Evolutionary conservation across 2,888 invertebrate species (phyloP), one percentile per base, ranked within the genome.

Genomic region (Epicampocera succincta): DNA sequence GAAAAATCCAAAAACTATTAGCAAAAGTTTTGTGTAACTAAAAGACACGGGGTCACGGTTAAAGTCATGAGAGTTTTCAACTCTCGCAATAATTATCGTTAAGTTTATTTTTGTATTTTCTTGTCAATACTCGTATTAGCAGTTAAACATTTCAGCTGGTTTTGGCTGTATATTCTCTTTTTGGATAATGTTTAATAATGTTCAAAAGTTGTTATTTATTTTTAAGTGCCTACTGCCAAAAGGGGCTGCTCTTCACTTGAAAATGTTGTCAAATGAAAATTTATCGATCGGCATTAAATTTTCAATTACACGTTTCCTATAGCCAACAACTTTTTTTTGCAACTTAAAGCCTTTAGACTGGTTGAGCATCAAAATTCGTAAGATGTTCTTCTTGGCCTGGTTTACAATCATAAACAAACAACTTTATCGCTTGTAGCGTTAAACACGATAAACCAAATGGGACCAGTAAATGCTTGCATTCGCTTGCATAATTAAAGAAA

Each of bases 1-100:
- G 9, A 40, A 54, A 42, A 54, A 54, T n/a, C 3, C 15, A 56
- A 54, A 54, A 74, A 56, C 63, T 65, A 63, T 73, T 46, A 65
- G 17, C 65, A 56, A 56, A 56, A 65, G 33, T 56, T 74, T 33
- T 63, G 46, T 74, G 17, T 56, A 38, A 40, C 44, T 44, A 60
- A 72, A 52, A 72, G 66, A 66, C 72, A 73, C 42, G 66, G 60
- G 78, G 78, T 78, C 72, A 73, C n/a, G 17, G n/a, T 52, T 65
- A 44, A 66, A 78, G 65, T 52, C 72, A 72, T 72, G 58, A 33
- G 66, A 76, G 65, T 63, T 69, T 68, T 77, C 48, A 48, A 71
- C 46, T 71, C 63, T 61, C 5, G 8, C 17, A 58, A 74, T 58
- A 65, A 65, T 74, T 74, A 56, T 74, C 38, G 56, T 15, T 33